Evolutionary conservation across 2,888 invertebrate species (phyloP).

Genomic region (Ischnus inquisitorius): DNA sequence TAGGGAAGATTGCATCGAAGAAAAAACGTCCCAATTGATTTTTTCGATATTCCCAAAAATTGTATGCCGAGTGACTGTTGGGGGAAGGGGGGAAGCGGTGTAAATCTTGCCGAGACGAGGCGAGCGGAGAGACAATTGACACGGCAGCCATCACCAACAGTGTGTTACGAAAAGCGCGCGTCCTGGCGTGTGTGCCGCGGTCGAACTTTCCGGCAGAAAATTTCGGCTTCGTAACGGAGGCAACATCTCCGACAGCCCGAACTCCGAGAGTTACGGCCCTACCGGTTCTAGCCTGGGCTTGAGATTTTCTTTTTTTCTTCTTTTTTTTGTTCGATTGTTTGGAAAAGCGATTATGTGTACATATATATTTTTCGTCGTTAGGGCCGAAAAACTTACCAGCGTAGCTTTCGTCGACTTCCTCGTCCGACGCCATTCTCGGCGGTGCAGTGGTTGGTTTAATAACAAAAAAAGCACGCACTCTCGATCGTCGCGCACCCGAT

Average conservation of each 20-base stretch:
- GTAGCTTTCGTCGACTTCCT: constrained; percentile 94
- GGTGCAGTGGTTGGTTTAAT: constrained; percentile 44
- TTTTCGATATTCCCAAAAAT: too few relatives aligned
- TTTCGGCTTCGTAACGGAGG: constrained; percentile 51
- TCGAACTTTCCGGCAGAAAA: constrained; percentile 72
- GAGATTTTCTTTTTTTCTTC: constrained; percentile 42
- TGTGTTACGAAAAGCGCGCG: constrained; percentile 82
- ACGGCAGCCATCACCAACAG: constrained; percentile 81
- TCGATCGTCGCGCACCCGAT: background rate
- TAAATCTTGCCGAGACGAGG: background rate
- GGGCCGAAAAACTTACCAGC: constrained; percentile 89
- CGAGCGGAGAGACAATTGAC: constrained; percentile 72
- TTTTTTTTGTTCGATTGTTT: background rate
- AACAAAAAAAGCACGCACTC: constrained; percentile 26
- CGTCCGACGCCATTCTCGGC: constrained; percentile 92
- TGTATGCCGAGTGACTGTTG: too few relatives aligned
- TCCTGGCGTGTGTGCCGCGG: constrained; percentile 73
- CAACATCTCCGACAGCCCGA: background rate
- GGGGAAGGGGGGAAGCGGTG: too few relatives aligned
- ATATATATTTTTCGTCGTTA: constrained; percentile 60
- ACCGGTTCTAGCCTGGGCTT: too few relatives aligned
- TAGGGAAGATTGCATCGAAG: too few relatives aligned
- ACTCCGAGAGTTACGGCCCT: background rate
- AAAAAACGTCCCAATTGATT: too few relatives aligned
- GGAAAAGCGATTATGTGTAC: background rate